A percentile compares a stretch with the other conserved stretches of the same genome.
Evolutionary conservation across 2,888 invertebrate genomes (phyloP).

Genomic region (Drosophila acutilabella): DNA sequence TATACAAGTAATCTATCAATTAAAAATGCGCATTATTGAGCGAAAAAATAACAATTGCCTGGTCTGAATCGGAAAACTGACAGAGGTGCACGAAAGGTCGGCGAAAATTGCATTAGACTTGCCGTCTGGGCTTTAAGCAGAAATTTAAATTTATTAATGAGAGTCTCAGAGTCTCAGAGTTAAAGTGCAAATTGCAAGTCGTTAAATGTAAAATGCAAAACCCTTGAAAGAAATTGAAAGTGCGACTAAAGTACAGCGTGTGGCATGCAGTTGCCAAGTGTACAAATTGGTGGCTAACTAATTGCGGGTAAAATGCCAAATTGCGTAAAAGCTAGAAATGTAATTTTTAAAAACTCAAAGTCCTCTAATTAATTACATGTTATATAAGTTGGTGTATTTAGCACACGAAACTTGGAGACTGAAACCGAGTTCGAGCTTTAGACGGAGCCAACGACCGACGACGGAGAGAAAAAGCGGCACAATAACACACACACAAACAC

Average conservation of each 20-base stretch:
- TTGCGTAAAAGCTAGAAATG: slow-evolving; percentile 43
- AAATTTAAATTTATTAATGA: slow-evolving; percentile 2
- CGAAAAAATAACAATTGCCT: slow-evolving; percentile 21
- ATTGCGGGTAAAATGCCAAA: slow-evolving; percentile 46
- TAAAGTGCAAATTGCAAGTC: slow-evolving; percentile 1
- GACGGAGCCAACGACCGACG: slow-evolving; percentile 58
- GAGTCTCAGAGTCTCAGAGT: slow-evolving; percentile 5
- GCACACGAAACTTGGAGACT: slow-evolving; percentile 52
- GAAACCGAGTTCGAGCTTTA: slow-evolving; percentile 33
- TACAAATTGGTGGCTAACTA: background rate
- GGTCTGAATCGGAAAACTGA: slow-evolving; percentile 27
- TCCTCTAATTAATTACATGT: slow-evolving; percentile 70
- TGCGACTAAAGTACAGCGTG: slow-evolving; percentile 20
- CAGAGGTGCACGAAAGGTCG: slow-evolving; percentile 18
- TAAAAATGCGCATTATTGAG: slow-evolving; percentile 44
- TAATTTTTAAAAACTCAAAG: slow-evolving; percentile 10
- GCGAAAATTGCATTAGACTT: background rate
- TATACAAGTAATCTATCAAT: slow-evolving; percentile 46
- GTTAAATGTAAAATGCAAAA: background rate
- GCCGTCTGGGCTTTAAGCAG: background rate
- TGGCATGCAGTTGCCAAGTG: slow-evolving; percentile 1
- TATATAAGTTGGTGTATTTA: slow-evolving; percentile 69
- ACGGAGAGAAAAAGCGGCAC: slow-evolving; percentile 37
- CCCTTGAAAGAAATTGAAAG: slow-evolving; percentile 56
- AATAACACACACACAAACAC: slow-evolving; percentile 23